Evolutionary conservation across 35 echinoderm and acorn worm species (phyloP), one percentile per base, ranked within the genome.

Genomic region (Stichopus chloronotus): DNA sequence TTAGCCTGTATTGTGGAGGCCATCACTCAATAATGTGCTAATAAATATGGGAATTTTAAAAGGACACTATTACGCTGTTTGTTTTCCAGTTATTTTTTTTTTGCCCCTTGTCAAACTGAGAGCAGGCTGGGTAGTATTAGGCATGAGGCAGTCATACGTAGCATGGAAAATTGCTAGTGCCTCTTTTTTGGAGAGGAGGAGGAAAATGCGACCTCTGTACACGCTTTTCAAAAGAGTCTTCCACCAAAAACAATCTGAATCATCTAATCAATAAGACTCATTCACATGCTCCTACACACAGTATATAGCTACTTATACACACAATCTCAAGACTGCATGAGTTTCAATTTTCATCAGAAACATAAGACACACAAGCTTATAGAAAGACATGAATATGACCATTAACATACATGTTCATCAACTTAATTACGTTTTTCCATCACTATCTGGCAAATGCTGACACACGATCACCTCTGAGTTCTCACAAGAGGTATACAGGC

Each of bases 261-360:
- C 65, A 71, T 71, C 65, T 71, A 71, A 71, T 71, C 65, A 71
- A 71, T 71, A 71, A 71, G 65, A 71, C 65, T 71, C 65, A 71
- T 71, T 71, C 65, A 71, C 65, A 71, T 71, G 65, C 65, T n/a
- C 65, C 65, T 71, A 71, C 65, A 71, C 65, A 71, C 65, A 71
- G 4, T 71, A 71, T 2, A 71, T 71, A 71, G 65, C 1, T 2
- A 71, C 65, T 2, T n/a, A 43, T 43, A 71, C 63, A 68, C 63
- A 17, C 65, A 71, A 71, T 71, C 65, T 71, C 65, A 13, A 71
- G n/a, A 71, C 65, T 71, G 65, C 65, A 71, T 71, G 65, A 71
- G 65, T 71, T 71, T 71, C 65, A 13, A 71, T 71, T 71, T 71
- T 71, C 65, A 71, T 71, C 65, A 71, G n/a, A 71, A 71, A 71